Evolutionary conservation across 2,113 vertebrate genomes (phyloP), one percentile per base, ranked within the genome.

Genomic region (Poicephalus meyeri): DNA sequence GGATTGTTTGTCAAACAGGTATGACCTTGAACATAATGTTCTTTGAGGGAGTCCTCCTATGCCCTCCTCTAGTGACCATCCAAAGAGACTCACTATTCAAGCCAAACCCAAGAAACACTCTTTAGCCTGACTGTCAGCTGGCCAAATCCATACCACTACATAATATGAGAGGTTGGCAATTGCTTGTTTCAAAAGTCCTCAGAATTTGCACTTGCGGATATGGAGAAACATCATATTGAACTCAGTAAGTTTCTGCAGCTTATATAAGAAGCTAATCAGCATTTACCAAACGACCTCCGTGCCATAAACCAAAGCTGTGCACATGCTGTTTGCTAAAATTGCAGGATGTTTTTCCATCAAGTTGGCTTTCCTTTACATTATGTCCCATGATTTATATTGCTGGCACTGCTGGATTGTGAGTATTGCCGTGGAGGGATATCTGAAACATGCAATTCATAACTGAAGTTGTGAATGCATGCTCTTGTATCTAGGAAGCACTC

Each of bases 271-370:
- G 64, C 60, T 94, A 93, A 91, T 95, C 81, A 89, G 42, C 89
- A 70, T 88, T 91, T 83, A 55, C 53, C 41, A 69, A 95, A 39
- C 47, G 52, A 71, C 50, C 68, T 89, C 66, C 52, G 49, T 1
- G 39, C 44, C 0, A 0, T 86, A 94, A 96, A 94, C 64, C 72
- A 94, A 83, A 56, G 64, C 44, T 46, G 55, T 61, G 80, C 50
- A 66, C 82, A 90, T 86, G 85, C 90, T 94, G 79, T 91, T 96
- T 86, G 66, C 77, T 96, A 73, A 96, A 96, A 96, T 91, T 93
- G 50, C 86, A 81, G 80, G 52, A 76, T 94, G 82, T 73, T 96
- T 96, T 96, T 68, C 80, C 71, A 78, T 88, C 92, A 86, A 47
- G 80, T 95, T 88, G 85, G 61, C 69, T 94, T 94, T 74, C 86